Evolutionary conservation across 2,113 vertebrate genomes (phyloP).

Genomic region (Bombycilla garrulus): DNA sequence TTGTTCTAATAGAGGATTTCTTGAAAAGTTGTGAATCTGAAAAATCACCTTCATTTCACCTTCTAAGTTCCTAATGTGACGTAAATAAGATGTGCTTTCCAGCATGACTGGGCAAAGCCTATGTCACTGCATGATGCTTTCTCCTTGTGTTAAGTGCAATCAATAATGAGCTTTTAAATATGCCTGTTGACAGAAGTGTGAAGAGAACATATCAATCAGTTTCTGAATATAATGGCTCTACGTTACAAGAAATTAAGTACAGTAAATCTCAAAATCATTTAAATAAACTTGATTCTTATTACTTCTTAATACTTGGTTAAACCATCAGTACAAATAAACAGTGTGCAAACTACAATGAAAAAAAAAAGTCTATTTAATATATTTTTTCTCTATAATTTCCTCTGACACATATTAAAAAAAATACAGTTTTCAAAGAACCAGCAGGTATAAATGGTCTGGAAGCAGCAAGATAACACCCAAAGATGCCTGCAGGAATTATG

Average conservation of each 20-base stretch:
- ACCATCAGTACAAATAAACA: neutral
- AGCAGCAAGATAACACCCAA: neutral
- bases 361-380: neutral
- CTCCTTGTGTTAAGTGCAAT: neutral
- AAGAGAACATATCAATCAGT: neutral
- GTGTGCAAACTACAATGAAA: neutral
- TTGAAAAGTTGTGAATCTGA: neutral
- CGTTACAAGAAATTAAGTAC: neutral
- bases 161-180: neutral
- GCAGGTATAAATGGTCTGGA: neutral
- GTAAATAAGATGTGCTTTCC: accelerated
- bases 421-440: neutral
- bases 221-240: neutral
- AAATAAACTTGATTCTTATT: neutral
- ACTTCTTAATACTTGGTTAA: neutral
- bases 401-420: neutral
- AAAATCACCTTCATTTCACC: neutral
- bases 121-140: neutral
- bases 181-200: neutral
- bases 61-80: neutral
- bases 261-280: neutral
- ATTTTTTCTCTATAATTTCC: neutral
- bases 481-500: neutral
- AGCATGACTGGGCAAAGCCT: neutral
- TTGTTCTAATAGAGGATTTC: neutral